These are phyloP conservation scores for Ligdia adustata DNA, from an alignment of 2,888 invertebrate genomes.

Conservation along the genomic window DNA sequence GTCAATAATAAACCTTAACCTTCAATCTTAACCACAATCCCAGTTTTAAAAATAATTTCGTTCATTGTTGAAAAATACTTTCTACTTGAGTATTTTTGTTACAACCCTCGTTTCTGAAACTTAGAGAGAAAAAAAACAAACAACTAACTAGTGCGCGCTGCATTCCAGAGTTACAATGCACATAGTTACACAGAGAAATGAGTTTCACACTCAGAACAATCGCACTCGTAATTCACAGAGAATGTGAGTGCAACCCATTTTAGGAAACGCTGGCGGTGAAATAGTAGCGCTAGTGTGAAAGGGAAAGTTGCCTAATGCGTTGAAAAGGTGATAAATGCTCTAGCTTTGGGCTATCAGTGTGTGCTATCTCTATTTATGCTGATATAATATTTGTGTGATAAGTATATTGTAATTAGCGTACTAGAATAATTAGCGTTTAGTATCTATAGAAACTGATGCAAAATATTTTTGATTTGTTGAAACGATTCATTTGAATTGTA, in stretches of 20 bases:
- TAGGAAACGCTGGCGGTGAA: slow-evolving; percentile 26
- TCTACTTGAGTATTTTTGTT: no score
- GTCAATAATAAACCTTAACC: no score
- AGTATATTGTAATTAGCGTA: no score
- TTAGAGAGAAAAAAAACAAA: neutral
- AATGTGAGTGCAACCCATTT: slow-evolving; percentile 34
- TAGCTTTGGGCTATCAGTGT: slow-evolving; percentile 28
- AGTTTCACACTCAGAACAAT: slow-evolving; percentile 31
- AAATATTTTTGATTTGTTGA: no score
- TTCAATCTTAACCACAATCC: no score
- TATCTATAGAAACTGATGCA: no score
- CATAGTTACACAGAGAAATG: slow-evolving; percentile 22
- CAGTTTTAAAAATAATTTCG: no score
- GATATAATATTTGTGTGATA: slow-evolving; percentile 5
- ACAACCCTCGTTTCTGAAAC: slow-evolving; percentile 4
- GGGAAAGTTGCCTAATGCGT: slow-evolving; percentile 35
- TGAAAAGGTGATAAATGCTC: slow-evolving; percentile 36
- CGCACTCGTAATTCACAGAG: slow-evolving; percentile 32
- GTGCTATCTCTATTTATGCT: slow-evolving; percentile 18
- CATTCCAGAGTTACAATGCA: slow-evolving; percentile 20
- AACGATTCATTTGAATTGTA: no score
- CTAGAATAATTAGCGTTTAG: no score
- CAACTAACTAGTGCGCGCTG: slow-evolving; percentile 9
- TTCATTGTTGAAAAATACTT: no score
- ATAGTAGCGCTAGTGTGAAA: slow-evolving; percentile 30